Conservation (phyloP, 1,140 invertebrate species). For the Mylabris phalerata region DNA sequence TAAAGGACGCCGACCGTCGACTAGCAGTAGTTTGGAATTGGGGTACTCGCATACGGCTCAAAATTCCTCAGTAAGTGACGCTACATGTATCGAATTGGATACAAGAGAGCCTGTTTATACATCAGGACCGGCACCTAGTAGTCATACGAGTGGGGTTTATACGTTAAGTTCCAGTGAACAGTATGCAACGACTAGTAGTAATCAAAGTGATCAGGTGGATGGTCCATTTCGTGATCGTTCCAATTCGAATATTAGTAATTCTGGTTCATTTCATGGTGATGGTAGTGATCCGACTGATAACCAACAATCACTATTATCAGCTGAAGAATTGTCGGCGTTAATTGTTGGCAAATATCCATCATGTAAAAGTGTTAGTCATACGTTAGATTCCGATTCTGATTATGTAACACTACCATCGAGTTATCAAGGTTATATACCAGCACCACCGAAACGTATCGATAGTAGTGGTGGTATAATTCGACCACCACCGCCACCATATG, state of each 20-base stretch:
- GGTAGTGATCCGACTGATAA: constrained; percentile 75
- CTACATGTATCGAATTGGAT: constrained; percentile 45
- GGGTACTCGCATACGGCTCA: constrained; percentile 77
- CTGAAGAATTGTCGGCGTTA: constrained; percentile 71
- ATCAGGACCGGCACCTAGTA: constrained; percentile 50
- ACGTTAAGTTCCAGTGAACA: constrained; percentile 65
- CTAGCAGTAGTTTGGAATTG: constrained; percentile 68
- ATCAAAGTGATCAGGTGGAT: constrained; percentile 47
- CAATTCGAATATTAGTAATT: constrained; percentile 67
- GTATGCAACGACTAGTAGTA: constrained; percentile 29
- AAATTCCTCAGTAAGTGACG: constrained; percentile 66
- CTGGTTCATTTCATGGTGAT: constrained; percentile 73
- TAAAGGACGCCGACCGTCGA: constrained; percentile 55
- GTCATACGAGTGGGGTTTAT: constrained; percentile 71
- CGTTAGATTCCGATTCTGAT: constrained; percentile 79
- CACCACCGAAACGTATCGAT: constrained; percentile 57
- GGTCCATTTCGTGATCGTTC: constrained; percentile 55
- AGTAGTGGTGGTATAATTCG: constrained; percentile 41
- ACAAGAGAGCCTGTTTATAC: constrained; percentile 44
- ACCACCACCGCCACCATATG: constrained; percentile 47
- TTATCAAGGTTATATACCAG: constrained; percentile 54
- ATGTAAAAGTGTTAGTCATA: constrained; percentile 70
- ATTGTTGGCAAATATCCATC: constrained; percentile 76
- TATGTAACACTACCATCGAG: constrained; percentile 76
- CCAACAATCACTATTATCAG: constrained; percentile 65